Conservation (phyloP, 1,140 invertebrate species). For the Micrasema minimum region DNA sequence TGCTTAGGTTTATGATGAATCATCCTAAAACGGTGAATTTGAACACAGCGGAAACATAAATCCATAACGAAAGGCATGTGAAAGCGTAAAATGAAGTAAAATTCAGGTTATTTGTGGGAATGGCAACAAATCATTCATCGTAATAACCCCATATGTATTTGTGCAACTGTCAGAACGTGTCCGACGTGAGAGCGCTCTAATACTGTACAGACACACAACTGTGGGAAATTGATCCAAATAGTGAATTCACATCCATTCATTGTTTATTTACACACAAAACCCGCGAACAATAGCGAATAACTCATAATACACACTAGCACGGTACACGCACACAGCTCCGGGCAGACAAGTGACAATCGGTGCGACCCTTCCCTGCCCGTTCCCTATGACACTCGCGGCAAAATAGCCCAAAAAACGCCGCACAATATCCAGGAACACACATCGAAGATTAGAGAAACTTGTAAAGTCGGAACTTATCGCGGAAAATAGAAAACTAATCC, state of each 20-base stretch:
- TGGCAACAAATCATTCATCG: background rate
- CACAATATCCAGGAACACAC: constrained; percentile 30
- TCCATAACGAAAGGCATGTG: background rate
- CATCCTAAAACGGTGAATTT: background rate
- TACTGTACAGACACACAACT: background rate
- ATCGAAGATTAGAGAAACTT: constrained; percentile 16
- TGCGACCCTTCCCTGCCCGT: constrained; percentile 5
- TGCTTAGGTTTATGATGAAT: background rate
- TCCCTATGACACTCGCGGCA: constrained; percentile 27
- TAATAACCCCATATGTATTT: background rate
- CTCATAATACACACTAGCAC: constrained; percentile 36
- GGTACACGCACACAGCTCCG: constrained; percentile 32
- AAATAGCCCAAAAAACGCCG: constrained; percentile 1
- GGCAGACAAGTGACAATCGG: constrained; percentile 33
- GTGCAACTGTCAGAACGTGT: constrained; percentile 26
- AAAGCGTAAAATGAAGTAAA: background rate
- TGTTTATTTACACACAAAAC: constrained; percentile 46
- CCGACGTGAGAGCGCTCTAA: background rate
- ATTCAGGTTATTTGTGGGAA: background rate
- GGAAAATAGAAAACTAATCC: constrained; percentile 36
- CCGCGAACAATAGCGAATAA: constrained; percentile 42
- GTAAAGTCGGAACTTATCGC: constrained; percentile 30
- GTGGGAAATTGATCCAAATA: constrained; percentile 28
- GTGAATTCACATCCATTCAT: constrained; percentile 41
- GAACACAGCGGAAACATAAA: background rate